Percentiles rank a stretch among this genome's conserved stretches.
Evolutionary conservation across 2,797 vertebrate species (phyloP).

Genomic region (Tolypeutes matacus): DNA sequence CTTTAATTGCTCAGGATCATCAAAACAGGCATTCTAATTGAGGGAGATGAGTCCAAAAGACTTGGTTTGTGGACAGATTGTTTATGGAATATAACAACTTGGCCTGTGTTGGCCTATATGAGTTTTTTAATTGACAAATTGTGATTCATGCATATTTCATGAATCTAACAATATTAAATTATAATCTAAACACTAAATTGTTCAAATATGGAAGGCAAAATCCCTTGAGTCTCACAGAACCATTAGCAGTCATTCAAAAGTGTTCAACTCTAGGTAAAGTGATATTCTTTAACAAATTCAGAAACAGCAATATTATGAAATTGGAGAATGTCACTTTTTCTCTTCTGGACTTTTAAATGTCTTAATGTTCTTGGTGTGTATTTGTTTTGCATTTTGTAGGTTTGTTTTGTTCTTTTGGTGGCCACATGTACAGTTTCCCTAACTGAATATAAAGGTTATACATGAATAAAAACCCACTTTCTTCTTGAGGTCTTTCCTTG

Average conservation of each 20-base stretch:
- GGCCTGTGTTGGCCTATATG: not conserved
- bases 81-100: not conserved
- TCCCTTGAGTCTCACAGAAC: conserved; percentile 21
- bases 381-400: not conserved
- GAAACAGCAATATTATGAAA: not conserved
- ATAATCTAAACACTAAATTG: not conserved
- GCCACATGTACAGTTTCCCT: not conserved
- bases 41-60: not conserved
- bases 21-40: not conserved
- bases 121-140: conserved; percentile 30
- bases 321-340: not conserved
- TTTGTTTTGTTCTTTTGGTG: not conserved
- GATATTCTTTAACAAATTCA: not conserved
- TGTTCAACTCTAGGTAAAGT: not conserved
- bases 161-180: conserved; percentile 54
- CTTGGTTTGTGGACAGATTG: not conserved
- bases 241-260: not conserved
- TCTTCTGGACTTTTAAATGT: not conserved
- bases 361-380: not conserved
- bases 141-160: not conserved
- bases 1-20: conserved; percentile 33
- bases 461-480: not conserved
- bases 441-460: not conserved
- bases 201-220: not conserved
- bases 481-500: not conserved